Evolutionary conservation across 1,140 invertebrate species (phyloP).

Genomic region (Teleogryllus occipitalis): DNA sequence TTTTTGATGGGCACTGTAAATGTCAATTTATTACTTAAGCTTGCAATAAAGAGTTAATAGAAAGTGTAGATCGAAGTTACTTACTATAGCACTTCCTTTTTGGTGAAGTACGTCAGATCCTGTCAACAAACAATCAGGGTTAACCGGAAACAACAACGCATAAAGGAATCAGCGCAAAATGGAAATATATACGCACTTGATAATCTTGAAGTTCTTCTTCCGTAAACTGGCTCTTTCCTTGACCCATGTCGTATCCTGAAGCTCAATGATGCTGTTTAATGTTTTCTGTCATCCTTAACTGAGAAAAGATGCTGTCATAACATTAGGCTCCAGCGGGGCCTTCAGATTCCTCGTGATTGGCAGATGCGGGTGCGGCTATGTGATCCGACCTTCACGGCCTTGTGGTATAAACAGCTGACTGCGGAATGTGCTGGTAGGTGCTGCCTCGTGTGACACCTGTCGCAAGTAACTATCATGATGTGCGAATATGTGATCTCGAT

Average conservation of each 20-base stretch:
- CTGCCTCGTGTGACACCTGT: background rate
- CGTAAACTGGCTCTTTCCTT: conserved; percentile 70
- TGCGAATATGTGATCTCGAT: too few relatives aligned
- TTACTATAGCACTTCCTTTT: conserved; percentile 85
- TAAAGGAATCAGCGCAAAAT: background rate
- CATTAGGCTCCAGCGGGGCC: too few relatives aligned
- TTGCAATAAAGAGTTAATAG: background rate
- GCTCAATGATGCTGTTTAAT: background rate
- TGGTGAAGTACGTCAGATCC: conserved; percentile 85
- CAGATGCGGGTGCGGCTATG: background rate
- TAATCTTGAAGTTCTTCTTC: conserved; percentile 85
- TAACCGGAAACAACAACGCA: background rate
- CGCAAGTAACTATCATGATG: background rate
- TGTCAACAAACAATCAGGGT: conserved; percentile 39
- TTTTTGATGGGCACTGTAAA: conserved; percentile 70
- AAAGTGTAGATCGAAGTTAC: conserved; percentile 35
- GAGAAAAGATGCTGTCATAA: background rate
- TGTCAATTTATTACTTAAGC: conserved; percentile 6
- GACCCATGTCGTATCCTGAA: conserved; percentile 47
- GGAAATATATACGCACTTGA: conserved; percentile 47
- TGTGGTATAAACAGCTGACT: background rate
- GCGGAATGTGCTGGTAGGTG: background rate
- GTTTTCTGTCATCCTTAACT: background rate
- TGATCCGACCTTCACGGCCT: background rate
- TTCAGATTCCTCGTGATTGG: background rate